phyloP scores from a whole-genome alignment of 2,113 vertebrate genomes.

The Procapra przewalskii region DNA sequence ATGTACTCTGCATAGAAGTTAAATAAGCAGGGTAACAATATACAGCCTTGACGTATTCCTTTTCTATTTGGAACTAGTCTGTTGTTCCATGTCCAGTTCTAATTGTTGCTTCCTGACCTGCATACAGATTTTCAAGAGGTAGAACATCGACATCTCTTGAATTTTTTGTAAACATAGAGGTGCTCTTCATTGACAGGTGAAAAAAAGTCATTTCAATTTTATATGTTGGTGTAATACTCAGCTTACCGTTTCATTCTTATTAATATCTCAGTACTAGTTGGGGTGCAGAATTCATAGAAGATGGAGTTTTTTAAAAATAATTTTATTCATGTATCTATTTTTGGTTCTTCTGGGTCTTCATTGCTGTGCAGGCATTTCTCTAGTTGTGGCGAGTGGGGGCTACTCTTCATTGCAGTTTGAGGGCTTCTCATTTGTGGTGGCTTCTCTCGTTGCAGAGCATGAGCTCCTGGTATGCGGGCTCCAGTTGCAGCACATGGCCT shows the following conservation, averaged over 20 bases:
- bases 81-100: too few relatives aligned
- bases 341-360: neutral
- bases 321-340: neutral
- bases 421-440: neutral
- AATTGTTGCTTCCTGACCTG: too few relatives aligned
- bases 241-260: neutral
- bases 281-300: neutral
- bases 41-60: too few relatives aligned
- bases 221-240: neutral
- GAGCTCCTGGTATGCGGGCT: neutral
- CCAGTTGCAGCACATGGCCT: neutral
- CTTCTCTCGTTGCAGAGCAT: neutral
- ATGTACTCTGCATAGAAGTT: too few relatives aligned
- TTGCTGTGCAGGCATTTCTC: neutral
- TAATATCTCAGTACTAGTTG: neutral
- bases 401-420: neutral
- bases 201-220: slow-evolving; percentile 25
- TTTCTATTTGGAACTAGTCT: too few relatives aligned
- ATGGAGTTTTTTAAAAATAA: neutral
- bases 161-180: neutral
- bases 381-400: neutral
- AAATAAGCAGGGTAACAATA: too few relatives aligned
- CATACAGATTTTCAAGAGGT: too few relatives aligned
- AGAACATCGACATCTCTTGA: neutral
- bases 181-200: neutral